Base-by-base conservation (phyloP, 2,888 invertebrate species). In the Hydrotaea cyrtoneurina region DNA sequence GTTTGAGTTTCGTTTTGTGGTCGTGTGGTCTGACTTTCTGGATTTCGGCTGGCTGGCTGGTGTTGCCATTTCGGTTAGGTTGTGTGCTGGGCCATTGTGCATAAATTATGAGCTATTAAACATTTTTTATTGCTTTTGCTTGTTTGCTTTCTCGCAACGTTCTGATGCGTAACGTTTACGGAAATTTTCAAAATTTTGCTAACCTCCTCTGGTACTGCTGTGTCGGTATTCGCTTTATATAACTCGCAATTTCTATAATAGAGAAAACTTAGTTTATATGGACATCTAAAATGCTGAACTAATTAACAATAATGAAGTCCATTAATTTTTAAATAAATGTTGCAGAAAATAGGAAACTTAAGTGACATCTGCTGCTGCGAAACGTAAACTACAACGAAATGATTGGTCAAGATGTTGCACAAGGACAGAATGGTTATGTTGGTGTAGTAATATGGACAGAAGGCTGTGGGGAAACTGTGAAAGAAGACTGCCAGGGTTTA, bases 91-190 rank as follows among this genome's bases (percentile, higher is more conserved):
- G 43, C 43, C 43, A 81, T 74, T 80, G 79, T 80, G 79, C 79
- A 85, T 82, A 82, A 85, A 82, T 85, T 85, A 85, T 85, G 77
- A 74, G 69, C 69, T 82, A 82, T 85, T 85, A 79, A 80, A 69
- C 23, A 55, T 64, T 39, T 85, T 84, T 82, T 80, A 82, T 82
- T 82, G 55, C 69, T 82, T 72, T 50, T 50, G 50, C 13, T 50
- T 50, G 8, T 50, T 15, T 50, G 50, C 50, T 7, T n/a, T n/a
- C 50, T 43, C 1, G 50, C 50, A 15, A 72, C 71, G 75, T 73
- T 66, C 46, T 26, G 23, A 26, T 23, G 59, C 59, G 59, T 64
- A 64, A 31, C 39, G 43, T 59, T 23, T 59, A 5, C 39, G 26
- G 21, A 15, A 66, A 66, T 66, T 21, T 69, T 69, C 15, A 23